Percentiles rank a stretch among this genome's conserved stretches.
These are phyloP conservation scores for Microctenopoma lineatum DNA, from an alignment of 2,797 vertebrate species.

Conservation along the genomic window DNA sequence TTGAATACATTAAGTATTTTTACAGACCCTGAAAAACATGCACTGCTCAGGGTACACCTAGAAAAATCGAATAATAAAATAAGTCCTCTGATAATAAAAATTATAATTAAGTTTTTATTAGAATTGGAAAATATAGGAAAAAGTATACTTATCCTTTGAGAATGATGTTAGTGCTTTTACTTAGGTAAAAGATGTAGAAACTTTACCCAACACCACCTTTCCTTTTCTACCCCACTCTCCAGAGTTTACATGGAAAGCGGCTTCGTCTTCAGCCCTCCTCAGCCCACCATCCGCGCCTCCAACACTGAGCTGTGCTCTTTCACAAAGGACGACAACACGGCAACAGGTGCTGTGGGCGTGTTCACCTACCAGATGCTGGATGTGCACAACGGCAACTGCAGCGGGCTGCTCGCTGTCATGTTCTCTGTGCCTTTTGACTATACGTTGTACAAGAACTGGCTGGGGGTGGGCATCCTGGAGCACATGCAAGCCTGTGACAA, in stretches of 20 bases:
- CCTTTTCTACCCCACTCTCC: background rate
- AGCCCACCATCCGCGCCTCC: conserved; percentile 68
- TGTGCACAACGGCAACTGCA: conserved; percentile 13
- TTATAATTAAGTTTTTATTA: no score
- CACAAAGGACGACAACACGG: conserved; percentile 77
- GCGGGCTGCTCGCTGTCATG: conserved; percentile 67
- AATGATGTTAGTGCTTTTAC: background rate
- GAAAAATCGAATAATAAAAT: no score
- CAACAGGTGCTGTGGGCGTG: conserved; percentile 65
- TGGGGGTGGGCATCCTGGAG: conserved; percentile 67
- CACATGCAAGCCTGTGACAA: conserved; percentile 4
- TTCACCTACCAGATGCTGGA: conserved; percentile 76
- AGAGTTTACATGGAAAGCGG: conserved; percentile 74
- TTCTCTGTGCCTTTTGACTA: conserved; percentile 80
- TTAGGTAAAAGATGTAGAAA: background rate
- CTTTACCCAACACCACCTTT: background rate
- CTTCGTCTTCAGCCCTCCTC: conserved; percentile 61
- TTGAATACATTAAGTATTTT: no score
- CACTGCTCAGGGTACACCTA: no score
- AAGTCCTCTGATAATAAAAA: background rate
- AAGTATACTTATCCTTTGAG: no score
- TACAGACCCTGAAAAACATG: no score
- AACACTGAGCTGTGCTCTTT: conserved; percentile 75
- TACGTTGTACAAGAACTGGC: conserved; percentile 77
- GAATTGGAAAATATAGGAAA: no score